Base-by-base conservation (phyloP, 2,797 vertebrate genomes). In the Clarias laeviceps region DNA sequence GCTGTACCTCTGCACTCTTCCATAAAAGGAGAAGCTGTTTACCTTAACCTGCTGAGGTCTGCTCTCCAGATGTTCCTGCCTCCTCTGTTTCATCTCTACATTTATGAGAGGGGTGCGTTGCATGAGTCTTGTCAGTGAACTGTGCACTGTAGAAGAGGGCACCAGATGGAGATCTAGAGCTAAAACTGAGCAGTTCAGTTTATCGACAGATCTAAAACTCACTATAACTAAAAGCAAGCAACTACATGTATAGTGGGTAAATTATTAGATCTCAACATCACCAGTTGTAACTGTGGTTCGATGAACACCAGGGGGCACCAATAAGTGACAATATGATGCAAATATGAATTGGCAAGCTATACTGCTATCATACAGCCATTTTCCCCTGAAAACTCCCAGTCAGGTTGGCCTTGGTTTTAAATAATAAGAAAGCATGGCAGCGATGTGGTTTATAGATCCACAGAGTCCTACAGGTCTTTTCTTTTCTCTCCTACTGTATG, bases 21-120 rank as follows among this genome's bases (percentile, higher is more conserved):
- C 94, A 93, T 95, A 95, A 93, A 95, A 94, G 93, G 94, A 94
- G 90, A 91, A 85, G 89, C 87, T 95, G 93, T 95, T 95, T 95
- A 95, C 94, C 94, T 95, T 93, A 94, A 95, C 94, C 94, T 95
- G 94, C 92, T 89, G 84, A 89, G 90, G 91, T 94, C 94, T 95
- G 95, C 91, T 91, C 66, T 87, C 95, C 95, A 95, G 95, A 95
- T 95, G 95, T 95, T 94, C 87, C 84, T 73, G 11, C 82, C 88
- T 91, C 92, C 91, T 89, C 89, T 54, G 93, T 94, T 95, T 94
- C 94, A 94, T 95, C 93, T 94, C 90, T 89, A 27, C 12, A 4
- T 73, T 80, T 32, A 72, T 45, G 27, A 77, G 22, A 54, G 45
- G 27, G 29, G n/a, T 20, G 45, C 70, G 4, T 84, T 80, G 74